Evolutionary conservation across 2,113 vertebrate genomes (phyloP).

Genomic region (Zapornia atra): DNA sequence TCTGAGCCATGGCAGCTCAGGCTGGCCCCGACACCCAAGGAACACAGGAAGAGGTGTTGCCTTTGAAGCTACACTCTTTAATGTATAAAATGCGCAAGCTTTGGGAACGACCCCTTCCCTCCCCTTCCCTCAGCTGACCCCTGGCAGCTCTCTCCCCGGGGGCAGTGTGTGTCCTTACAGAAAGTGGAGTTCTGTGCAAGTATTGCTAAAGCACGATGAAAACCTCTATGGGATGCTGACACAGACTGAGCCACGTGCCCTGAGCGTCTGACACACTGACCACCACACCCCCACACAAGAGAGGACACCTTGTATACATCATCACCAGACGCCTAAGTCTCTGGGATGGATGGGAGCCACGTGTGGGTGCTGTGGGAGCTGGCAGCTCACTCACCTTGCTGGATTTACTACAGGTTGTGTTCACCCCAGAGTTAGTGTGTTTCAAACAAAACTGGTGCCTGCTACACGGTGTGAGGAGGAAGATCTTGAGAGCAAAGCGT

Average conservation of each 20-base stretch:
- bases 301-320: not conserved
- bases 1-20: too few relatives aligned
- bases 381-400: too few relatives aligned
- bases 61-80: too few relatives aligned
- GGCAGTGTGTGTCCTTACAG: not conserved
- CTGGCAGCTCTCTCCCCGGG: not conserved
- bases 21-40: too few relatives aligned
- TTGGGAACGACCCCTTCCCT: too few relatives aligned
- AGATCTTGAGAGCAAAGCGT: not conserved
- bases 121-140: too few relatives aligned
- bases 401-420: accelerated
- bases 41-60: too few relatives aligned
- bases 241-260: too few relatives aligned
- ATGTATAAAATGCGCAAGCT: too few relatives aligned
- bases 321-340: not conserved
- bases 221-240: not conserved
- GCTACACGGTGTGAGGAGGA: not conserved
- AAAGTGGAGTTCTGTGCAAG: not conserved
- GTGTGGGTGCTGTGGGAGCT: too few relatives aligned
- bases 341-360: too few relatives aligned
- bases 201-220: not conserved
- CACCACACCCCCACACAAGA: too few relatives aligned
- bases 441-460: not conserved
- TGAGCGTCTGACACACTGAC: not conserved
- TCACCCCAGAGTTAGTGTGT: accelerated